Evolutionary conservation across 2,113 vertebrate genomes (phyloP).

Genomic region (Amazona vittata): DNA sequence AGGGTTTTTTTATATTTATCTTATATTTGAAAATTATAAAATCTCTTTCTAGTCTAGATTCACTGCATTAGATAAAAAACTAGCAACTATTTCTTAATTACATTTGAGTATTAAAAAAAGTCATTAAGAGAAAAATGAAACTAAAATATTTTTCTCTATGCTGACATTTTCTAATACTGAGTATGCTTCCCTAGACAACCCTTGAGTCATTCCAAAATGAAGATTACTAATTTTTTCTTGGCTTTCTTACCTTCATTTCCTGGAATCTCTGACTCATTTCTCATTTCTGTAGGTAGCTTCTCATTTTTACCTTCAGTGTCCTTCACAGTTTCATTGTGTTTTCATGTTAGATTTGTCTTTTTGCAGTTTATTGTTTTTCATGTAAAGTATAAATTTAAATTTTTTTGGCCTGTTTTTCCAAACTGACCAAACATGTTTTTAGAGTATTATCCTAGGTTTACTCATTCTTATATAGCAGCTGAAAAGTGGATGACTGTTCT

Average conservation of each 20-base stretch:
- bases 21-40: not conserved
- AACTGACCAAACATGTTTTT: not conserved
- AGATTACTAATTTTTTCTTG: not conserved
- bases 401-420: not conserved
- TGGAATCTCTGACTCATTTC: not conserved
- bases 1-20: not conserved
- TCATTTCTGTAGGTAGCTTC: not conserved
- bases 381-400: not conserved
- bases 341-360: not conserved
- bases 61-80: not conserved
- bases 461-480: not conserved
- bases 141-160: not conserved
- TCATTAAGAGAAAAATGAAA: not conserved
- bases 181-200: not conserved
- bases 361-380: not conserved
- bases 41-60: not conserved
- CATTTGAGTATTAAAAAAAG: fast-evolving
- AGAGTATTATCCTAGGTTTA: not conserved
- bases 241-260: not conserved
- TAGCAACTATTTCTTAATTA: not conserved
- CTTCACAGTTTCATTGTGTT: not conserved
- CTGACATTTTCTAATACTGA: not conserved
- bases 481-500: not conserved
- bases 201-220: not conserved
- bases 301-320: not conserved